Evolutionary conservation across 2,113 vertebrate genomes (phyloP), one percentile per base, ranked within the genome.

Genomic region (Eptatretus burgeri): DNA sequence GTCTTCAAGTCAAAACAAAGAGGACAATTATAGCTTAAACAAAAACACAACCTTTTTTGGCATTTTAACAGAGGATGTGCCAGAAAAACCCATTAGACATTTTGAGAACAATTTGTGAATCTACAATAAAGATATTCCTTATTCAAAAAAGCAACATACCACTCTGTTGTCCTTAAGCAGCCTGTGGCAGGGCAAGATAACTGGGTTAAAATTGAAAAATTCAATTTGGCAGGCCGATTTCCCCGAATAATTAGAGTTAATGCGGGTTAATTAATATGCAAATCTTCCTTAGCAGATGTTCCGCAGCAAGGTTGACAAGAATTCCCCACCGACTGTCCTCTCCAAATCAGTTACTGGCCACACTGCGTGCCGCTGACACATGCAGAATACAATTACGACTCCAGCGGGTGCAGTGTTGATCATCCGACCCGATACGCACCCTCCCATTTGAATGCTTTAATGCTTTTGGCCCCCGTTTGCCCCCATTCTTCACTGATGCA

Each of bases 221-320:
- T 91, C 93, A 95, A 96, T 96, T 96, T 96, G 94, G 94, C 94
- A 95, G 85, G 56, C 94, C 94, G 88, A 96, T 96, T 96, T 95
- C 91, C 88, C 91, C 84, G 91, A 96, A 96, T 96, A 96, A 96
- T 96, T 96, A 94, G 91, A 95, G 88, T 96, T 96, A 96, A 96
- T 96, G 93, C 94, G 91, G 91, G 91, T 95, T 96, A 96, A 96
- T 96, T 96, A 95, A 96, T 95, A 96, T 96, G 91, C 88, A 95
- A 95, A 98, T 98, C 88, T 98, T 60, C 20, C 88, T 86, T 82
- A 98, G 91, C 91, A 98, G 91, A 98, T 94, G 91, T 98, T 98
- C 84, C 80, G 83, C 83, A 88, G 88, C 78, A 82, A 84, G 83
- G 83, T 60, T 60, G 56, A 60, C 56, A 60, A 60, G 56, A 60